Evolutionary conservation across 2,888 invertebrate genomes (phyloP), one percentile per base, ranked within the genome.

Genomic region (Tenthredo mesomela): DNA sequence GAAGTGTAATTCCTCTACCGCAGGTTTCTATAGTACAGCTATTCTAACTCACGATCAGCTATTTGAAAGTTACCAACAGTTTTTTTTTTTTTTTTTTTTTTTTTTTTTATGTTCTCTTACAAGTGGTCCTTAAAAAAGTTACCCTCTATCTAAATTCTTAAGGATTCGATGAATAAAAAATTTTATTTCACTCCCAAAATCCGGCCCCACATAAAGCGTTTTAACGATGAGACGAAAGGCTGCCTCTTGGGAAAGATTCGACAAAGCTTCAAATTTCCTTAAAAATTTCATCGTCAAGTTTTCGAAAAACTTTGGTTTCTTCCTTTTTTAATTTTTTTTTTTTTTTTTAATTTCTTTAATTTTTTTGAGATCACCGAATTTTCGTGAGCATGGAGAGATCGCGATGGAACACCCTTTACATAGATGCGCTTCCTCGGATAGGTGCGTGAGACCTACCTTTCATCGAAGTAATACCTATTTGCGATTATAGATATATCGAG

Each of bases 1-100:
- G 25, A 61, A 61, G 61, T 61, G 61, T 61, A 61, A 61, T 61
- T 25, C 61, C 61, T 61, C 25, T 61, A 54, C 61, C 21, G n/a
- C 58, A n/a, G 21, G 4, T 61, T 61, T 61, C 12, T 61, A 61
- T 21, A 25, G 25, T 25, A 33, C 2, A 61, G 10, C 61, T 12
- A 61, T 61, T 12, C 61, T 7, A 25, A 61, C 25, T 61, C 21
- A 61, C 25, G 61, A 61, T 61, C 61, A 61, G 12, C 25, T 61
- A 54, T 54, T 61, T 61, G 10, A 21, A 61, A 61, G 61, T 61
- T 61, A 61, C 25, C 61, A 61, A 25, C 61, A 61, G 61, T 61
- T 61, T 37, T 37, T 37, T 47, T 61, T 37, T 37, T 37, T 47
- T 61, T 61, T n/a, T n/a, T n/a, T n/a, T n/a, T 61, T 21, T 18